Evolutionary conservation across 2,113 vertebrate species (phyloP).

Genomic region (Lanius collurio): DNA sequence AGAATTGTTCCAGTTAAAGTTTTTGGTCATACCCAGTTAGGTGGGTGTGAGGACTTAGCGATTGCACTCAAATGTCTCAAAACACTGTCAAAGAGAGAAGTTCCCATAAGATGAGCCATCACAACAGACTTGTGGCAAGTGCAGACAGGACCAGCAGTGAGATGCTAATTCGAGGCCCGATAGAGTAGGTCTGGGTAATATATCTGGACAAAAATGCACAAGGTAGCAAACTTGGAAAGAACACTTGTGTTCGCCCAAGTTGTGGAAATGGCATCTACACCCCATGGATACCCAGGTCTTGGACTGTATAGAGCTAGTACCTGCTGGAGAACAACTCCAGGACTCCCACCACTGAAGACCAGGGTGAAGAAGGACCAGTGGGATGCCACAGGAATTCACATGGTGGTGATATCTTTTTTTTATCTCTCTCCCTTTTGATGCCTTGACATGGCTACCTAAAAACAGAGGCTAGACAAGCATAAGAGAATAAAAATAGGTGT

Average conservation of each 20-base stretch:
- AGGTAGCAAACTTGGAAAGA: rapidly evolving
- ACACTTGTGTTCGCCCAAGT: not conserved
- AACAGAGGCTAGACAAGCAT: too few species aligned
- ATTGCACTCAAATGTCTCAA: not conserved
- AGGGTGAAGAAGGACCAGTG: not conserved
- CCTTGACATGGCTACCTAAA: too few species aligned
- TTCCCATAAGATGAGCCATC: not conserved
- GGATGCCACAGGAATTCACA: not conserved
- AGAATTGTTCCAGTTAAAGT: not conserved
- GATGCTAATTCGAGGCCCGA: not conserved
- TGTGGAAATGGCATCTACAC: too few species aligned
- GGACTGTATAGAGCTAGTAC: too few species aligned
- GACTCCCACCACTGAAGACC: not conserved
- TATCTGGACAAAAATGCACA: not conserved
- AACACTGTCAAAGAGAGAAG: not conserved
- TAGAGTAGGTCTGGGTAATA: not conserved
- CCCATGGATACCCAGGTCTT: not conserved
- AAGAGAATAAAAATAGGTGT: too few species aligned
- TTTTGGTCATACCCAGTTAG: not conserved
- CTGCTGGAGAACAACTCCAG: not conserved
- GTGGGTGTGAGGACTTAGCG: not conserved
- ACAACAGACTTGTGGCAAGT: too few species aligned
- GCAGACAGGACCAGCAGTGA: not conserved
- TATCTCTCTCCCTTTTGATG: not conserved
- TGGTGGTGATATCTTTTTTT: not conserved